These are phyloP conservation scores for Ia io DNA, from an alignment of 2,113 vertebrate species.

Conservation along the genomic window DNA sequence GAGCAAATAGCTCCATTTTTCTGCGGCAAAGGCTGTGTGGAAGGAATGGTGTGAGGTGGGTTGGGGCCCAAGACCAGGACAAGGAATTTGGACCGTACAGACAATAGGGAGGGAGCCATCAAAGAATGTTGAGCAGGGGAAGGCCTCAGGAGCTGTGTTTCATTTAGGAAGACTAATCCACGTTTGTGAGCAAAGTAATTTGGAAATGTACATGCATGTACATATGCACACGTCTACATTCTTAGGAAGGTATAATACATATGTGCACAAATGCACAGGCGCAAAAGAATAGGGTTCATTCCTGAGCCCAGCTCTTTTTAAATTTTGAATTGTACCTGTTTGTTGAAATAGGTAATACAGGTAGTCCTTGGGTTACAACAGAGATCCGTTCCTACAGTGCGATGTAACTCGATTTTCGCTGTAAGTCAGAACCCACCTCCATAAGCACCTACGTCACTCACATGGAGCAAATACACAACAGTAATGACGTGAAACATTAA, in stretches of 20 bases:
- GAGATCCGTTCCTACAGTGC: too few relatives aligned
- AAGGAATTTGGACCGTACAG: background rate
- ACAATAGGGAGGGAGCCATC: background rate
- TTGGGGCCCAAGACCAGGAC: background rate
- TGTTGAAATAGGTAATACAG: background rate
- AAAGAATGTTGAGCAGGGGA: background rate
- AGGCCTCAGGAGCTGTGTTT: background rate
- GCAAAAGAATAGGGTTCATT: background rate
- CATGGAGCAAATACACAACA: too few relatives aligned
- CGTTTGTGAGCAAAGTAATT: background rate
- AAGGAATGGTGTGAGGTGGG: background rate
- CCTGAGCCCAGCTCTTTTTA: background rate
- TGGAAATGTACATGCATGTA: background rate
- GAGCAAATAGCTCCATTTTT: background rate
- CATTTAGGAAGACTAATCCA: background rate
- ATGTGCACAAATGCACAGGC: background rate
- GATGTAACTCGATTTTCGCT: too few relatives aligned
- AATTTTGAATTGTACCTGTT: constrained; percentile 1
- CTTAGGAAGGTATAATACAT: background rate
- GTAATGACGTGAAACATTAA: too few relatives aligned
- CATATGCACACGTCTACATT: background rate
- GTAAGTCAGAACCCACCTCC: too few relatives aligned
- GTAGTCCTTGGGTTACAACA: too few relatives aligned
- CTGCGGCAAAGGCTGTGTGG: background rate
- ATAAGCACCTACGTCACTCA: too few relatives aligned